Conservation (phyloP, 2,797 vertebrate species). For the Muscicapa comitata region DNA sequence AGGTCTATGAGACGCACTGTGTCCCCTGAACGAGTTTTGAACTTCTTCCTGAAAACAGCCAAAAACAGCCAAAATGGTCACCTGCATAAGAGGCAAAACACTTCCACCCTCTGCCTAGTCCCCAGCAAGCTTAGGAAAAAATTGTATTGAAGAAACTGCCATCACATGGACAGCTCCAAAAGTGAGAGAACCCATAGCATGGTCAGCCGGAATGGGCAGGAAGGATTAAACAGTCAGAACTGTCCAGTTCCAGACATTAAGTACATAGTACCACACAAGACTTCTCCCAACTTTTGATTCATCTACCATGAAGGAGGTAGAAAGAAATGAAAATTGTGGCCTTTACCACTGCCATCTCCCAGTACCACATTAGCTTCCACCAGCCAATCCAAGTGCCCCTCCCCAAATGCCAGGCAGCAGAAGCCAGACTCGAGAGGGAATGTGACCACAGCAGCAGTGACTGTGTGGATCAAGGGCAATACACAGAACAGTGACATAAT, state of each 20-base stretch:
- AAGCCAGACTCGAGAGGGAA: not conserved
- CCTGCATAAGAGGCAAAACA: not conserved
- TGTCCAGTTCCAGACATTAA: not conserved
- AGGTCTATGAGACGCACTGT: slow-evolving; percentile 91
- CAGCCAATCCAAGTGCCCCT: not conserved
- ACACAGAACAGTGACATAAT: not conserved
- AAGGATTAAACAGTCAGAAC: not conserved
- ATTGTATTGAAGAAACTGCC: not conserved
- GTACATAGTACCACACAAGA: not conserved
- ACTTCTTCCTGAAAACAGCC: slow-evolving; percentile 91
- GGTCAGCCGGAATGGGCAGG: not conserved
- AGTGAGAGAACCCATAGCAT: not conserved
- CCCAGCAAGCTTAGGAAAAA: not conserved
- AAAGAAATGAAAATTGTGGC: not conserved
- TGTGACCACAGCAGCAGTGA: not conserved
- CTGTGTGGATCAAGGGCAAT: not conserved
- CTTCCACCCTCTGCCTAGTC: not conserved
- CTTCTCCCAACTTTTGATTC: not conserved
- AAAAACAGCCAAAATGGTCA: not conserved
- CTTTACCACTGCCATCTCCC: not conserved
- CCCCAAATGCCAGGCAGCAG: not conserved
- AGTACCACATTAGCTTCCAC: not conserved
- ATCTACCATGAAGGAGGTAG: not conserved
- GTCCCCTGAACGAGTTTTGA: slow-evolving; percentile 96
- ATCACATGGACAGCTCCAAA: not conserved